Base-by-base conservation (phyloP, 2,113 vertebrate species). In the Chloropsis hardwickii region DNA sequence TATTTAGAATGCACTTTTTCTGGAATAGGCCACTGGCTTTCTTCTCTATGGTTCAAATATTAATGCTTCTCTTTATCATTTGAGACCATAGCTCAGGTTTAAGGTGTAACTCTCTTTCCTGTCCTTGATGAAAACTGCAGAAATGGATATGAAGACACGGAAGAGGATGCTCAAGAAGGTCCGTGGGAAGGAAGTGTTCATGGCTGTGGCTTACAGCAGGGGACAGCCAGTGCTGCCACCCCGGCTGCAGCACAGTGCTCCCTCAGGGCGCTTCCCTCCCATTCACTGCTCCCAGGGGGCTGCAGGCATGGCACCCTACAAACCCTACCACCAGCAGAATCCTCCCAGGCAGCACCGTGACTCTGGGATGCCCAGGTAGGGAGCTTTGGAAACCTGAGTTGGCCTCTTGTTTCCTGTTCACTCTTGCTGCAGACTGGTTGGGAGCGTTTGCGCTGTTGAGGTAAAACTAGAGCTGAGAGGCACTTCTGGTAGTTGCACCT, bases 91-190 rank as follows among this genome's bases (percentile, higher is more conserved):
- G 22, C 33, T 84, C 37, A 45, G 14, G 2, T 57, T 72, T 29
- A 78, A 91, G n/a, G 28, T 62, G 2, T 60, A 64, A 85, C 83
- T n/a, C 9, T 87, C 62, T 90, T 87, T 81, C 76, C 40, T 87
- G 65, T 65, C 81, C 48, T 91, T 20, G 37, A 81, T 51, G 92
- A 31, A 44, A 84, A 16, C 95, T 83, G 53, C 96, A 99, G 99
- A 99, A 40, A 95, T 98, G 81, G 98, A 98, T 44, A 44, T 97
- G 72, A 91, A 99, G 88, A 94, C 98, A 37, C 92, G 98, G 93
- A 97, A 99, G 96, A 98, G 99, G 18, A 98, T 99, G 95, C 98
- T 99, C 39, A 99, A 99, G 93, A 99, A 99, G 88, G 96, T 99
- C 56, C 98, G 98, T 91, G 99, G 98, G 33, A 98, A 98, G 66